Evolutionary conservation across 2,113 vertebrate genomes (phyloP), one percentile per base, ranked within the genome.

Genomic region (Podarcis cretensis): DNA sequence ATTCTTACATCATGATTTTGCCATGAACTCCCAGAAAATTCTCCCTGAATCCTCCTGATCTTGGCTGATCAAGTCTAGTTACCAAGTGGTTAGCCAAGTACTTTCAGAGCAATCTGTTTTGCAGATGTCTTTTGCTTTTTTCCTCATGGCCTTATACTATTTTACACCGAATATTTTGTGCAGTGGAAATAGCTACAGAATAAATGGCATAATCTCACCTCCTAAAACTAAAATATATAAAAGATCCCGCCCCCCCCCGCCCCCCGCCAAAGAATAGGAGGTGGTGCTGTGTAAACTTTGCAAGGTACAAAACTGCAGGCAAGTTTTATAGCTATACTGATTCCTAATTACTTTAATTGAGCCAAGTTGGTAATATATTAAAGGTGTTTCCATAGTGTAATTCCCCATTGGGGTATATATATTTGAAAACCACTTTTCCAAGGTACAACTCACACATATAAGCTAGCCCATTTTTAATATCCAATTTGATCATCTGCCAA

Each of bases 71-170:
- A 75, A 71, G n/a, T 35, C 68, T 48, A 75, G 25, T 59, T 75
- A 25, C 48, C 65, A 86, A 25, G 18, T 66, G 18, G 63, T 65
- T 85, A 73, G n/a, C 30, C 71, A 75, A 63, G 32, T 66, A 65
- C 76, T 82, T 32, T 71, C 9, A 21, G 57, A 30, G 43, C 69
- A 83, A 83, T 75, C 27, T 63, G 18, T 83, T 68, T 25, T 86
- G 59, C n/a, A 82, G 84, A 48, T 81, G 84, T n/a, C 16, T 75
- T 76, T 32, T 37, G 30, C 13, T 89, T 54, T 68, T 89, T 85
- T 65, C 37, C 59, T 89, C 16, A 75, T 48, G 79, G 71, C 40
- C 59, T 12, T 35, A 13, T 48, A 74, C 54, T 23, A 65, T 65
- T 86, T 89, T 66, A 81, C 57, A 81, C 7, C 63, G 25, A 32